A percentile compares a stretch with the other conserved stretches of the same genome.
phyloP scores from a whole-genome alignment of 64 coral and sea anemone species.

The Montipora capricornis region DNA sequence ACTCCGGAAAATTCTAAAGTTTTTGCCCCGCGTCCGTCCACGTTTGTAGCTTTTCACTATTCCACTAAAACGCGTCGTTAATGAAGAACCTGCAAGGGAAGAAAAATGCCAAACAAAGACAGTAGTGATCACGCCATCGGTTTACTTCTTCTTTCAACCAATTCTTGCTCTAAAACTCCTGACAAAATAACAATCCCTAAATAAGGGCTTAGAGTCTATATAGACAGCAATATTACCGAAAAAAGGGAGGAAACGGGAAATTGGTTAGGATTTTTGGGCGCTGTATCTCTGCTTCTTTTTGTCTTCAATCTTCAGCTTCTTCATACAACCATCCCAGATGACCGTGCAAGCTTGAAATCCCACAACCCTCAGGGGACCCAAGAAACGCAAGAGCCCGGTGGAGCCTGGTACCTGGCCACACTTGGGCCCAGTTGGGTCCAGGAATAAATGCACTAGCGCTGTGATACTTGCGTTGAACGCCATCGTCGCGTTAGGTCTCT shows the following conservation, averaged over 20 bases:
- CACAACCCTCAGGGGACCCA: background rate
- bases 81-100: conserved; percentile 45
- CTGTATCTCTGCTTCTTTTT: conserved; percentile 2
- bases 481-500: no score
- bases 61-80: conserved; percentile 51
- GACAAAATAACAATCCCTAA: background rate
- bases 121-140: conserved; percentile 35
- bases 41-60: conserved; percentile 89
- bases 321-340: background rate
- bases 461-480: no score
- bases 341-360: background rate
- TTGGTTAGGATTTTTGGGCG: background rate
- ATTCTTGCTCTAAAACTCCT: background rate
- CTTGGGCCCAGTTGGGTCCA: no score
- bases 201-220: background rate
- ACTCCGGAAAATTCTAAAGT: conserved; percentile 95
- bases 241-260: conserved; percentile 8
- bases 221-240: background rate
- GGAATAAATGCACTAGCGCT: no score
- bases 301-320: background rate
- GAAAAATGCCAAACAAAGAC: conserved; percentile 40
- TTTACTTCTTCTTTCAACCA: background rate
- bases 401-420: no score
- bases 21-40: conserved; percentile 97
- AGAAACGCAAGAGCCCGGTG: background rate